These are phyloP conservation scores for Alcedo atthis DNA, from an alignment of 2,797 vertebrate genomes.

Conservation along the genomic window DNA sequence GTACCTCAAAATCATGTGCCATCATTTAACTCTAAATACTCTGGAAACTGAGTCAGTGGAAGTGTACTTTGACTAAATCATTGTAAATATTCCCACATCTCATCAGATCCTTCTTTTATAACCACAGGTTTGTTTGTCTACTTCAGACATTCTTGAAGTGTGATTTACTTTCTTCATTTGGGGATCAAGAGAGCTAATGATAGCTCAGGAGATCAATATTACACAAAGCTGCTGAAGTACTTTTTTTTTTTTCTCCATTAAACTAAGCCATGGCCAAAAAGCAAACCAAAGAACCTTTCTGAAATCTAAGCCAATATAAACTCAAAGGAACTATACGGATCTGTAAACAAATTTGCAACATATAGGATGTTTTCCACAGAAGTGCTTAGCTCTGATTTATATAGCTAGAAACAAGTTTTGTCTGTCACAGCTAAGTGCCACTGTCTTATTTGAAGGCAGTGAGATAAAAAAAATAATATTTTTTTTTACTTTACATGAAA, in stretches of 20 bases:
- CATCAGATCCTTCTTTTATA: too few species aligned
- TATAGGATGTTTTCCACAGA: not conserved
- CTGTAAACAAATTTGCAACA: not conserved
- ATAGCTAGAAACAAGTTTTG: not conserved
- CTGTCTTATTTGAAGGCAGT: not conserved
- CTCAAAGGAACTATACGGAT: not conserved
- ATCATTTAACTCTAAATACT: too few species aligned
- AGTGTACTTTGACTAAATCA: too few species aligned
- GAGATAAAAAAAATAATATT: not conserved
- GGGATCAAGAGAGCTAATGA: too few species aligned
- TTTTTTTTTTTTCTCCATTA: not conserved
- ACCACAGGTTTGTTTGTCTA: too few species aligned
- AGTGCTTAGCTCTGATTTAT: not conserved
- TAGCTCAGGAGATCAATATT: not conserved
- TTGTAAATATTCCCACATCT: too few species aligned
- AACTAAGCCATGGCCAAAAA: not conserved
- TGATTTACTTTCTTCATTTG: too few species aligned
- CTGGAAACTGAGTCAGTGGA: too few species aligned
- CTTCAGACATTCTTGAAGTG: too few species aligned
- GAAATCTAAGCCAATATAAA: not conserved
- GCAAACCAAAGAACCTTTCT: not conserved
- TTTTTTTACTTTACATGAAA: not conserved
- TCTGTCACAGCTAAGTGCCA: not conserved
- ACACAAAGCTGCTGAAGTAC: not conserved
- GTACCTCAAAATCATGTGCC: too few species aligned